A percentile compares a stretch with the other conserved stretches of the same genome.
These are phyloP conservation scores for Motacilla alba DNA, from an alignment of 2,113 vertebrate genomes.

Conservation along the genomic window DNA sequence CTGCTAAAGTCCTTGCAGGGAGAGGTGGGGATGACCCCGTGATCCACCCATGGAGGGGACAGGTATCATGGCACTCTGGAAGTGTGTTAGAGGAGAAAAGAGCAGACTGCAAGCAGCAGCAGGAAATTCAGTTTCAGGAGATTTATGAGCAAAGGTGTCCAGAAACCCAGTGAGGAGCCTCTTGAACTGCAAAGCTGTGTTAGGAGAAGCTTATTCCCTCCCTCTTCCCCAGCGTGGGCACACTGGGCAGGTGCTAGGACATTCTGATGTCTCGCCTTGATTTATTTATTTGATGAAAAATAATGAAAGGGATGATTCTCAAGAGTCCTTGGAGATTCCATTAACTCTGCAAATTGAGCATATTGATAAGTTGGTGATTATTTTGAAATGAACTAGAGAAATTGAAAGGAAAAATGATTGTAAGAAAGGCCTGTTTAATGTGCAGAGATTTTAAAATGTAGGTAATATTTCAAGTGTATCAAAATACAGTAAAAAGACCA, in stretches of 20 bases:
- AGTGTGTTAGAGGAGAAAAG: neutral
- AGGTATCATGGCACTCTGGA: neutral
- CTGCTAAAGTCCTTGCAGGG: neutral
- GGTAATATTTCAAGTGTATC: constrained; percentile 53
- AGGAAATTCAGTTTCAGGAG: constrained; percentile 21
- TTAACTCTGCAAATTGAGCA: constrained; percentile 17
- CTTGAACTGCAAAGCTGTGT: neutral
- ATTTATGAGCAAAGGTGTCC: constrained; percentile 37
- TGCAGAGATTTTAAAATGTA: neutral
- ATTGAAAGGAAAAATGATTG: neutral
- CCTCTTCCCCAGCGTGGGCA: neutral
- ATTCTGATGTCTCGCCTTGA: neutral
- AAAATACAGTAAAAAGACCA: constrained; percentile 29
- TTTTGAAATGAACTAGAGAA: constrained; percentile 21
- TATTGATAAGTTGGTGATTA: constrained; percentile 13
- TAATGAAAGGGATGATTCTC: neutral
- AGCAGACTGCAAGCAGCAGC: constrained; percentile 32
- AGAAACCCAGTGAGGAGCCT: constrained; percentile 32
- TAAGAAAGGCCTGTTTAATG: neutral
- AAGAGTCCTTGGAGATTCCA: constrained; percentile 17
- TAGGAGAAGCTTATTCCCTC: neutral
- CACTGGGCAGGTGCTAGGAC: neutral
- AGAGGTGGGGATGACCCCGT: neutral
- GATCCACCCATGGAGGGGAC: neutral
- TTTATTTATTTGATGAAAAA: constrained; percentile 54